Base-by-base conservation (phyloP, 2,797 vertebrate genomes). In the Margarornis squamiger region DNA sequence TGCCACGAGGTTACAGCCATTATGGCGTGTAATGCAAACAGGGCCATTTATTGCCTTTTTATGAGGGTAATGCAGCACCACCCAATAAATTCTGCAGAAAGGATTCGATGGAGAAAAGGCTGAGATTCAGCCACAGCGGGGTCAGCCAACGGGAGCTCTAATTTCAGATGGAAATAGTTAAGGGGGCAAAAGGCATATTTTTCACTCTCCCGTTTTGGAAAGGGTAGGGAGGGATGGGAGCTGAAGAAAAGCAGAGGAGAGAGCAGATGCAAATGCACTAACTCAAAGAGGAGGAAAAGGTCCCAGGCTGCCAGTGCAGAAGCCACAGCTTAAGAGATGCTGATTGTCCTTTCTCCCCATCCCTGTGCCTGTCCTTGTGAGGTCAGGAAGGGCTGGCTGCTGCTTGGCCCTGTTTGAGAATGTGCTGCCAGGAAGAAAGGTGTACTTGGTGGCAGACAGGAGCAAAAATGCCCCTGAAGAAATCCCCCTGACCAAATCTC, bases 31-130 rank as follows among this genome's bases (percentile, higher is more conserved):
- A 94, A 95, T 41, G 23, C 97, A 94, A 75, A 70, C 93, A 65
- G 96, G 95, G 94, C 95, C 76, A 61, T 93, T 97, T 96, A 96
- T 88, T 96, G 96, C 93, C 65, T 96, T 97, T 97, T 97, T 96
- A 97, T 93, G 97, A 98, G 97, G 88, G 86, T 77, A 79, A 73
- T 30, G 87, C 96, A 84, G 96, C 88, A 95, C 90, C 68, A 65
- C 63, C 88, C 93, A 94, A 97, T 97, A 91, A 96, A 95, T 96
- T 97, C 86, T 84, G 82, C 75, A 46, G 93, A 92, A 96, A 95
- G 85, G 84, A 54, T 77, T 93, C 59, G 48, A 74, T 43, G 22
- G 78, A 83, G 92, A 92, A 94, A 96, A 45, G 10, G 78, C 92
- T 89, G 24, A 17, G 94, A 23, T 86, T 88, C 94, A 88, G 77